Base-by-base conservation (phyloP, 2,113 vertebrate genomes). In the Rhinoderma darwinii region DNA sequence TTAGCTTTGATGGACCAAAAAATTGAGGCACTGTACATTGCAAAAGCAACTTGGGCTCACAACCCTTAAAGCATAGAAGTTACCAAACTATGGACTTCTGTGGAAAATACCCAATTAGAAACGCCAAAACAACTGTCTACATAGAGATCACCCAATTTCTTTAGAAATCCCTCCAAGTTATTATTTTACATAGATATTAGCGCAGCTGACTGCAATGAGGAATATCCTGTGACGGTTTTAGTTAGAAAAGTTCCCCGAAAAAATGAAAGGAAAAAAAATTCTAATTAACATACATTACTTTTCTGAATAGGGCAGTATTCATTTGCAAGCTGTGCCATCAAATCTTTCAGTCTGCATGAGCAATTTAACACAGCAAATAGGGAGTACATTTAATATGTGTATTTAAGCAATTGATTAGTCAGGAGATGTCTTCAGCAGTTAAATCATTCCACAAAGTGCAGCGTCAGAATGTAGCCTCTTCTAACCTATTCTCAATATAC, bases 361-460 rank as follows among this genome's bases (percentile, higher is more conserved):
- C 73, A 59, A 84, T 84, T 77, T 76, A 84, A 59, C 72, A 84
- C 27, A 63, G 54, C 35, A 84, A 84, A 76, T 63, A 84, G 51
- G 73, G 39, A 41, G 39, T 56, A 32, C 83, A 75, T 39, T 84
- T 84, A 84, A 84, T 75, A 84, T 84, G 70, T 84, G 83, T 84
- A 50, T 84, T 84, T 84, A 84, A 74, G 70, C 82, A 84, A 84
- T 41, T 84, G 83, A 75, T 84, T 72, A 81, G 54, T 79, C 76
- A 79, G 76, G 50, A 79, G 50, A 37, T 25, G 32, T 81, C 37
- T 81, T 63, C 78, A 63, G 50, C 77, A 39, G 54, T 41, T 37
- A 81, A 30, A 59, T n/a, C 51, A 54, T 59, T 41, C 54, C 3
- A 56, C 37, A 59, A 79, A 79, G 50, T 54, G 35, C 51, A 80